phyloP scores from a whole-genome alignment of 1,140 invertebrate species.

The Drosophila burlai region DNA sequence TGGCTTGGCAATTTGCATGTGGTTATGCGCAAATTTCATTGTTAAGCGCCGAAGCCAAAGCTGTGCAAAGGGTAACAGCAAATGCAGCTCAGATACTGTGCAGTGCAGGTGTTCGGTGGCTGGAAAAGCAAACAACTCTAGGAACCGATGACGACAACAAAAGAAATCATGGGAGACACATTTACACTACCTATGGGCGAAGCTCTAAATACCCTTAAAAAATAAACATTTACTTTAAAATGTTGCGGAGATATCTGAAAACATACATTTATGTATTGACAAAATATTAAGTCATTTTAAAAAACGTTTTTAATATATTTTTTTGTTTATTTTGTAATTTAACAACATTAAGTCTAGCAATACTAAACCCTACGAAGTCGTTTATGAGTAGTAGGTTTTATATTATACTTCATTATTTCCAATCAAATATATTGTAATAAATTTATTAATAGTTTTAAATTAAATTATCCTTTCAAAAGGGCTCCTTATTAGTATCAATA shows the following conservation, averaged over 20 bases:
- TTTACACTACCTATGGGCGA: too few species aligned
- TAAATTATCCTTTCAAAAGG: too few species aligned
- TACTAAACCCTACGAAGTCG: too few species aligned
- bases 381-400: too few species aligned
- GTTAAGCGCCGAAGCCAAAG: constrained; percentile 77
- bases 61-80: constrained; percentile 54
- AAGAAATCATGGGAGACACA: constrained; percentile 3
- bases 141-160: constrained; percentile 16
- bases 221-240: too few species aligned
- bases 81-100: constrained; percentile 23
- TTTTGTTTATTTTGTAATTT: too few species aligned
- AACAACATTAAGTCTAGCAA: too few species aligned
- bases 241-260: not conserved
- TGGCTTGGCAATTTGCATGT: constrained; percentile 82
- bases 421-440: too few species aligned
- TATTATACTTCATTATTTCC: too few species aligned
- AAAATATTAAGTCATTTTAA: too few species aligned
- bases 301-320: not conserved
- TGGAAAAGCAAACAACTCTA: constrained; percentile 45
- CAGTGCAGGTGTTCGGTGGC: constrained; percentile 25
- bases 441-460: too few species aligned
- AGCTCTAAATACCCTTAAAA: not conserved
- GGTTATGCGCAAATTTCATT: constrained; percentile 84
- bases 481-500: too few species aligned
- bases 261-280: not conserved